Evolutionary conservation across 2,797 vertebrate species (phyloP).

Genomic region (Danio tinwini): DNA sequence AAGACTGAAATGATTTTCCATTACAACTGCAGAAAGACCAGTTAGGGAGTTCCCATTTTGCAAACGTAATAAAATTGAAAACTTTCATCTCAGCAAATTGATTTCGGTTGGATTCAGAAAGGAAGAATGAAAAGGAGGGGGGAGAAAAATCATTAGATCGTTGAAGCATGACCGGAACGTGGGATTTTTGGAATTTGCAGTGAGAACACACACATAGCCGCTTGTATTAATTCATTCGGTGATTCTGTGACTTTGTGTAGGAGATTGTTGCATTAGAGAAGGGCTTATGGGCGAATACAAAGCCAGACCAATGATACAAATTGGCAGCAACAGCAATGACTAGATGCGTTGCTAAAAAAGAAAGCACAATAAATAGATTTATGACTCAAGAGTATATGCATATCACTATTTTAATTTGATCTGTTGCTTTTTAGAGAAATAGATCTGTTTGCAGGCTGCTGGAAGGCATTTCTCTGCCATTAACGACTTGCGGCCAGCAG

Average conservation of each 20-base stretch:
- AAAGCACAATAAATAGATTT: neutral
- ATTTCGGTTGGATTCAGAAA: conserved; percentile 75
- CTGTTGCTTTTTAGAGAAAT: conserved; percentile 9
- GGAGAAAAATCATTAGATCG: conserved; percentile 48
- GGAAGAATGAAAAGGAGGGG: conserved; percentile 15
- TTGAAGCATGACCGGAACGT: conserved; percentile 13
- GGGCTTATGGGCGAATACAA: neutral
- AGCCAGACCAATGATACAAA: neutral
- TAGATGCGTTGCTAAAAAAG: neutral
- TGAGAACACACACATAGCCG: conserved; percentile 16
- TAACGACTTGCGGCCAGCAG: conserved; percentile 1
- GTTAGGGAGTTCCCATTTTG: conserved; percentile 55
- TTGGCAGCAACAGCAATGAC: conserved; percentile 16
- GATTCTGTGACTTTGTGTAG: conserved; percentile 19
- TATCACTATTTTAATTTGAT: neutral
- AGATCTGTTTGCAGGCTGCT: neutral
- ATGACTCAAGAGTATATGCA: neutral
- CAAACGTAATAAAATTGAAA: conserved; percentile 81
- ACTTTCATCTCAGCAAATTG: conserved; percentile 81
- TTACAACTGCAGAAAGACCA: conserved; percentile 67
- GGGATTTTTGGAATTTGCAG: conserved; percentile 35
- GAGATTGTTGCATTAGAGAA: conserved; percentile 3
- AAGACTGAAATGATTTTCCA: conserved; percentile 76
- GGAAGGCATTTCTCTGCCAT: conserved; percentile 7
- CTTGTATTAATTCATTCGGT: conserved; percentile 31